Evolutionary conservation across 2,113 vertebrate species (phyloP).

Genomic region (Melanerpes formicivorus): DNA sequence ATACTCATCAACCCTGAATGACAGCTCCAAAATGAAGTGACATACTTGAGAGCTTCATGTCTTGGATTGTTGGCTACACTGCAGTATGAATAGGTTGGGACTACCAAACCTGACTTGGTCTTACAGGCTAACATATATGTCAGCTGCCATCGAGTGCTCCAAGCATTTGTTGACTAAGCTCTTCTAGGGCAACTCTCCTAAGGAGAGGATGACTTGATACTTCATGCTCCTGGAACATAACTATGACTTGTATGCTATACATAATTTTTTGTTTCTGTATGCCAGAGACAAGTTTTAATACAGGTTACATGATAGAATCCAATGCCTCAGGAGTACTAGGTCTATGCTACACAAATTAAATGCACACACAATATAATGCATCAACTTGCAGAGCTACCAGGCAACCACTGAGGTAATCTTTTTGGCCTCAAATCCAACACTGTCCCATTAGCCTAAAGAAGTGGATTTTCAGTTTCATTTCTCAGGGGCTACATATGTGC

Average conservation of each 20-base stretch:
- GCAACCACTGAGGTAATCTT: neutral
- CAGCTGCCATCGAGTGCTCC: fast-evolving
- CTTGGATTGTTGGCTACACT: neutral
- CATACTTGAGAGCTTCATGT: neutral
- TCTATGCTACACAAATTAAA: neutral
- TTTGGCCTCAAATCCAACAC: neutral
- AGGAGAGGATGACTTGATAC: neutral
- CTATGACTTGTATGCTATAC: neutral
- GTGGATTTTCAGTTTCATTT: neutral
- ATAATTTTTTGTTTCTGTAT: neutral
- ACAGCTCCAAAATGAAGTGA: neutral
- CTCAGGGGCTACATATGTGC: neutral
- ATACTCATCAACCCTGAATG: neutral
- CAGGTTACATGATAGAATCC: neutral
- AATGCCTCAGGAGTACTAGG: neutral
- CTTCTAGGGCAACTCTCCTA: neutral
- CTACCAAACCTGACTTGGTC: neutral
- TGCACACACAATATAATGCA: neutral
- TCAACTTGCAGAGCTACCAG: neutral
- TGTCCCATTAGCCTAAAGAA: neutral
- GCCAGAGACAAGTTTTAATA: neutral
- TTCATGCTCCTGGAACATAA: neutral
- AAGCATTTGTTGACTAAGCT: neutral
- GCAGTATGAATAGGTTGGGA: neutral
- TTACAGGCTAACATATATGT: neutral